These are phyloP conservation scores for Megalops atlanticus DNA, from an alignment of 2,113 vertebrate species.

Conservation along the genomic window DNA sequence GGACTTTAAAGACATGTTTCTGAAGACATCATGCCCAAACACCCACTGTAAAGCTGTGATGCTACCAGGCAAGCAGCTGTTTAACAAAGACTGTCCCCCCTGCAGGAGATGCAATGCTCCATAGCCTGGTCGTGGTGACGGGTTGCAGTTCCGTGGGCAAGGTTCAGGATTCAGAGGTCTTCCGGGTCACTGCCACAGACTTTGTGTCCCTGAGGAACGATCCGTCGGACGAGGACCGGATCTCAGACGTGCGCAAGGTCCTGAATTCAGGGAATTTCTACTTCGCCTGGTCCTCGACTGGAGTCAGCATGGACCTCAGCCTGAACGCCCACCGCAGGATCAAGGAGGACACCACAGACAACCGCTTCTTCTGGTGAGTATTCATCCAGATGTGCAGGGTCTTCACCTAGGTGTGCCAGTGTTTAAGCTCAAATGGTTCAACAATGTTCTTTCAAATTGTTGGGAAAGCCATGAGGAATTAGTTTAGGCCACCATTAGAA, in stretches of 20 bases:
- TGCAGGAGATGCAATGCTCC: conserved; percentile 87
- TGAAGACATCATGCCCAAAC: too few species aligned
- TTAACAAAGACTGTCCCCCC: too few species aligned
- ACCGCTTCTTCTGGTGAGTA: conserved; percentile 97
- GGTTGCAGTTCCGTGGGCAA: conserved; percentile 97
- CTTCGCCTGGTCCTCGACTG: conserved; percentile 91
- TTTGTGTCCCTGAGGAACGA: conserved; percentile 87
- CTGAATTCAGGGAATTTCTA: conserved; percentile 96
- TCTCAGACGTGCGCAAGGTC: conserved; percentile 91
- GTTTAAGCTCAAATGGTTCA: not conserved
- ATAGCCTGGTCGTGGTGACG: conserved; percentile 92
- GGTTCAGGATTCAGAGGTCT: conserved; percentile 97
- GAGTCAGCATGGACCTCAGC: conserved; percentile 89
- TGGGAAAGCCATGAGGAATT: too few species aligned
- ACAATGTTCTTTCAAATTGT: too few species aligned
- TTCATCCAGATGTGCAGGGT: not conserved
- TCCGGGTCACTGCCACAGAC: conserved; percentile 94
- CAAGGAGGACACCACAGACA: conserved; percentile 89
- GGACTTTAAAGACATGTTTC: too few species aligned
- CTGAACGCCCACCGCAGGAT: conserved; percentile 90
- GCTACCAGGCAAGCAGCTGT: too few species aligned
- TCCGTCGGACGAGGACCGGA: conserved; percentile 85
- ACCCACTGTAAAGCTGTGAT: too few species aligned
- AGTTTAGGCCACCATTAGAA: not conserved
- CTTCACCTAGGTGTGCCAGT: not conserved